These are phyloP conservation scores for Actinemys pallida DNA, from an alignment of 2,113 vertebrate genomes.

Conservation along the genomic window DNA sequence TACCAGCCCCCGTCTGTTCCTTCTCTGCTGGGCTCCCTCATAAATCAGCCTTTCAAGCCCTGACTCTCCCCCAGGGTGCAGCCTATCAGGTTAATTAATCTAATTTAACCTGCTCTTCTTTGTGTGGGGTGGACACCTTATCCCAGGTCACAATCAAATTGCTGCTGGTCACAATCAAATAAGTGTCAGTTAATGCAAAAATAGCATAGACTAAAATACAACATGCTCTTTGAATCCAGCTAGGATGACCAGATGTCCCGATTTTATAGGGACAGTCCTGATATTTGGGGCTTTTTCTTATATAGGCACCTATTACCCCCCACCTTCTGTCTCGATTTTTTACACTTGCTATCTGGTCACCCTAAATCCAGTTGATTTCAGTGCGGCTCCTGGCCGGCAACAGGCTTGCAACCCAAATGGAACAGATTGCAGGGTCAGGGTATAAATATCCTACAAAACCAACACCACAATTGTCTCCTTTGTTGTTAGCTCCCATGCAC, in stretches of 20 bases:
- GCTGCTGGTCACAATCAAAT: too few species aligned
- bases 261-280: too few species aligned
- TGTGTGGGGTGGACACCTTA: neutral
- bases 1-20: neutral
- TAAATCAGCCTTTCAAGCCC: neutral
- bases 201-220: neutral
- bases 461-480: neutral
- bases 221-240: neutral
- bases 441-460: neutral
- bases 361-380: neutral
- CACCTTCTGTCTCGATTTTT: too few species aligned
- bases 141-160: neutral
- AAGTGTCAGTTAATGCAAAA: neutral
- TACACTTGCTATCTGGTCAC: too few species aligned
- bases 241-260: too few species aligned
- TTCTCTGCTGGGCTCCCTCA: neutral
- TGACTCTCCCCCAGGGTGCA: neutral
- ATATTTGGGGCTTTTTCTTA: too few species aligned
- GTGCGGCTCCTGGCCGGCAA: neutral
- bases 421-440: neutral
- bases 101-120: neutral
- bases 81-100: neutral
- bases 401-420: neutral
- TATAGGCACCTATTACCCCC: too few species aligned
- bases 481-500: neutral